Conservation (phyloP, 2,797 vertebrate genomes). For the Phoxinus dragarum region DNA sequence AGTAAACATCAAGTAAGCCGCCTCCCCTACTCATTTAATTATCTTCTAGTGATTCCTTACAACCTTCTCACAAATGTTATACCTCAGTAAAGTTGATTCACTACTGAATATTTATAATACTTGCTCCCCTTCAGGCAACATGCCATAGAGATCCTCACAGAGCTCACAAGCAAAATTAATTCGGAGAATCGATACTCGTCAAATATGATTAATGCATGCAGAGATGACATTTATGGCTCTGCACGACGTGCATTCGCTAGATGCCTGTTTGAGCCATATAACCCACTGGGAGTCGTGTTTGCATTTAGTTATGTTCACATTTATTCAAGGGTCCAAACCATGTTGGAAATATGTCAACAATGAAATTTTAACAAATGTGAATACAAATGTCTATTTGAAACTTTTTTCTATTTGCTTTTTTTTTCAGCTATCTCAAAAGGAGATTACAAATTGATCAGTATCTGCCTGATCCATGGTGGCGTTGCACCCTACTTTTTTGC, state of each 20-base stretch:
- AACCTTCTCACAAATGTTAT: too few relatives aligned
- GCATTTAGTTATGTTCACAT: neutral
- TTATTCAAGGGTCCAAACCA: neutral
- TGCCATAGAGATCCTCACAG: neutral
- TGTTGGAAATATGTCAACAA: neutral
- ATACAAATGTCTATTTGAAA: constrained; percentile 5
- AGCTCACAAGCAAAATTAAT: neutral
- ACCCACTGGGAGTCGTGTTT: neutral
- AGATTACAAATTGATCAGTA: neutral
- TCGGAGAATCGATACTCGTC: neutral
- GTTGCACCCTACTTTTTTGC: neutral
- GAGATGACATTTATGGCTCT: neutral
- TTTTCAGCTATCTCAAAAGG: neutral
- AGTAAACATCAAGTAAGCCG: too few relatives aligned
- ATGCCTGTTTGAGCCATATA: neutral
- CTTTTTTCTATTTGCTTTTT: neutral
- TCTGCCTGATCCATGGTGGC: neutral
- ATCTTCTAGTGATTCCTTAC: too few relatives aligned
- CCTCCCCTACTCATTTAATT: too few relatives aligned
- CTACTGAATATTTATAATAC: too few relatives aligned
- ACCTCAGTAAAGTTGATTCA: too few relatives aligned
- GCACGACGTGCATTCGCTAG: neutral
- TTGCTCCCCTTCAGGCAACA: neutral
- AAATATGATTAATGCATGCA: constrained; percentile 12
- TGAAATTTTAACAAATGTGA: neutral